phyloP scores from a whole-genome alignment of 2,888 invertebrate genomes.

The Pteria penguin region DNA sequence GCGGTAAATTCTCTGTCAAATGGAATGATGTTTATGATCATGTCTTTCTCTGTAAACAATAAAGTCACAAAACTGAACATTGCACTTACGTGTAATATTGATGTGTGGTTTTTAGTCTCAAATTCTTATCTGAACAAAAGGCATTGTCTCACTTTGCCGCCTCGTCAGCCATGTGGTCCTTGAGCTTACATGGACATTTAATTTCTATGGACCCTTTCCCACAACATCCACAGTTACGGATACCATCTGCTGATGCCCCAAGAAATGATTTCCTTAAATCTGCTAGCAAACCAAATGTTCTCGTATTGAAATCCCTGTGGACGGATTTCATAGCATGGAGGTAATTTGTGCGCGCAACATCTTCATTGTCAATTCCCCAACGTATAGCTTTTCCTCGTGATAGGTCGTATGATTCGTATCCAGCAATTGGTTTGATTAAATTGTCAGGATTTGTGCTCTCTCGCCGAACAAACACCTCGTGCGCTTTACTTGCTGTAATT shows the following conservation, averaged over 20 bases:
- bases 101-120: conserved; percentile 24
- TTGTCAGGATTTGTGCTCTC: conserved; percentile 15
- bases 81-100: conserved; percentile 39
- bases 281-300: not conserved
- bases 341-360: conserved; percentile 13
- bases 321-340: not conserved
- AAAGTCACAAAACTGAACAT: conserved; percentile 32
- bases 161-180: not conserved
- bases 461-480: conserved; percentile 26
- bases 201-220: conserved; percentile 38
- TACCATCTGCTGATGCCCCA: conserved; percentile 43
- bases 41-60: conserved; percentile 17
- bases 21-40: not conserved
- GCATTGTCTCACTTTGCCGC: conserved; percentile 25
- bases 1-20: not conserved
- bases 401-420: conserved; percentile 28
- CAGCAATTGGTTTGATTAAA: conserved; percentile 22
- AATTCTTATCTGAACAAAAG: conserved; percentile 33
- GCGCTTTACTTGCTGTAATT: conserved; percentile 37
- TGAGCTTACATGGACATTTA: conserved; percentile 45
- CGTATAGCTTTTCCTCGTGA: conserved; percentile 15
- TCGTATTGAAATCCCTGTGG: not conserved
- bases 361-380: conserved; percentile 38
- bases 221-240: conserved; percentile 35
- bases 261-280: conserved; percentile 19